A percentile compares a stretch with the other conserved stretches of the same genome.
phyloP scores from a whole-genome alignment of 64 coral and sea anemone genomes.

The Orbicella faveolata region DNA sequence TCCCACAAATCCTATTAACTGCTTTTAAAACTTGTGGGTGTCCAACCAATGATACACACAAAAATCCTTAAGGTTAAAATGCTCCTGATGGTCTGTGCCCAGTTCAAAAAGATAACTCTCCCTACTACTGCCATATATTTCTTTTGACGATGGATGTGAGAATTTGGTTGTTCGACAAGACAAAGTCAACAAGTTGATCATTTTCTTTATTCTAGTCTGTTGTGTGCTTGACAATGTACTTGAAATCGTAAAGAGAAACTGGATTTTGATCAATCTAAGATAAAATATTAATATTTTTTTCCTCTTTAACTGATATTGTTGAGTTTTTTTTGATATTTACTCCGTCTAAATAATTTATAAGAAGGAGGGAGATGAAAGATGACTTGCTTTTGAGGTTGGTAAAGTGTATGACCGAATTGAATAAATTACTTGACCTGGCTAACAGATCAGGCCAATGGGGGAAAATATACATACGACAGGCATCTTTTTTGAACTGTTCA shows the following conservation, averaged over 20 bases:
- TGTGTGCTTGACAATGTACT: not conserved
- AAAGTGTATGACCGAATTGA: not conserved
- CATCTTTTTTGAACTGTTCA: no score
- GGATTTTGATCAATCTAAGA: not conserved
- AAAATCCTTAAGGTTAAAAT: not conserved
- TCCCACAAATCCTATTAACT: not conserved
- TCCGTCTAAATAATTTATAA: not conserved
- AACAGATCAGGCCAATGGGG: not conserved
- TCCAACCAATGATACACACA: not conserved
- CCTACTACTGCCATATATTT: no score
- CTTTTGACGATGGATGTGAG: no score
- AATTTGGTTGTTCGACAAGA: no score
- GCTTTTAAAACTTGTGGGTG: constrained; percentile 1
- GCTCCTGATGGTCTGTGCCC: not conserved
- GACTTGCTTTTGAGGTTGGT: not conserved
- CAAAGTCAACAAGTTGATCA: no score
- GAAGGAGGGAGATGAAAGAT: not conserved
- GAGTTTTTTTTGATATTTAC: not conserved
- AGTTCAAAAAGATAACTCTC: no score
- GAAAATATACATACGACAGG: not conserved
- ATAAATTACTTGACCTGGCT: not conserved
- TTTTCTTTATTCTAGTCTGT: not conserved
- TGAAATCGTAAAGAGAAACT: not conserved
- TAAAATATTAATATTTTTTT: not conserved
- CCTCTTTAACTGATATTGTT: not conserved